Base-by-base conservation (phyloP, 2,888 invertebrate genomes). In the Scelioninae gen. 1 region DNA sequence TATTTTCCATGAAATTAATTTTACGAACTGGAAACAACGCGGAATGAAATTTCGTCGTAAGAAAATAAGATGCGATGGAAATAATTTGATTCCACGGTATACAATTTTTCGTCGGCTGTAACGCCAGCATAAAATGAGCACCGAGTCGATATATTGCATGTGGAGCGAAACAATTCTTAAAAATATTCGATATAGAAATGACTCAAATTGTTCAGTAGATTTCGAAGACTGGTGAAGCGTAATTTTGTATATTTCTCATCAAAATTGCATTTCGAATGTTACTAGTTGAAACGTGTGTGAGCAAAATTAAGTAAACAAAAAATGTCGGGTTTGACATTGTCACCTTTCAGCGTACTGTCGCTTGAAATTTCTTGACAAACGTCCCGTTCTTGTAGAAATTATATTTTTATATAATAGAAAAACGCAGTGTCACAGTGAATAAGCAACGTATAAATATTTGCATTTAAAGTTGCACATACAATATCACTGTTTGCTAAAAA, bases 211-310 rank as follows among this genome's bases (percentile, higher is more conserved):
- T 78, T 75, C 65, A 69, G 58, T 63, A 47, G 66, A 51, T 83
- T 76, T 40, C 60, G 66, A 76, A 83, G 66, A 56, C 60, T 65
- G 71, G 13, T 43, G 47, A 58, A 29, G 51, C 55, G 72, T 58
- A 74, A 77, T 74, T 81, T 74, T 38, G n/a, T 60, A 65, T 56
- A 56, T 80, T 76, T 77, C 69, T 66, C 66, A 51, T 45, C 62
- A 53, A 55, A 58, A 40, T 71, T 58, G 65, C 55, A n/a, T 60
- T 51, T 29, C 31, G 56, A 65, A 15, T 47, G 4, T 23, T 23
- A 23, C 31, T 40, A 29, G 51, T 23, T 11, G 45, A 66, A 66
- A 60, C 66, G 66, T 43, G 51, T 58, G 66, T 58, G 53, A 10
- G 38, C 4, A 34, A 56, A 75, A 75, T 75, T 65, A 75, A 66